Evolutionary conservation across 2,797 vertebrate genomes (phyloP), one percentile per base, ranked within the genome.

Genomic region (Gymnothorax javanicus): DNA sequence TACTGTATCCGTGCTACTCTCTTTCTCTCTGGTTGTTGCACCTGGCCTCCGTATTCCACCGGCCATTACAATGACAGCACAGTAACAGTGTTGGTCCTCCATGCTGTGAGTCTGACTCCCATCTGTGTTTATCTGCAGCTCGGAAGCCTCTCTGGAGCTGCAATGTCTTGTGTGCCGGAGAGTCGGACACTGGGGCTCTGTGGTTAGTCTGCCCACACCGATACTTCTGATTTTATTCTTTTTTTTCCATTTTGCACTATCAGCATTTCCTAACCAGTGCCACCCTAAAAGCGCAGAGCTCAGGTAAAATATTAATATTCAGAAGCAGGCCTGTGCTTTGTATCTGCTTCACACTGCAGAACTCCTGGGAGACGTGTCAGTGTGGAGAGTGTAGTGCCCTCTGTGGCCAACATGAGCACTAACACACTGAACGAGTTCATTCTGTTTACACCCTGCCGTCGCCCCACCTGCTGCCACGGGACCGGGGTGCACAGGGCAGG

Each of bases 241-340:
- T 56, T 52, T 23, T 56, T 81, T 11, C 52, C 23, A 56, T 56
- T 12, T 81, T 23, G 50, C 52, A 20, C 56, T 81, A 81, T 54
- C 50, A 81, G 52, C 52, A 81, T 23, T 81, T 7, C 20, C 20
- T 54, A 54, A 12, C 50, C 23, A 79, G 75, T 54, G 5, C 43
- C 50, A 79, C 43, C 75, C 77, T 54, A 50, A 77, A 15, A 77
- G 50, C 17, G 15, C 73, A 7, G 64, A 67, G 25, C 25, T 64
- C 60, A 64, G 9, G 71, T 43, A 3, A 50, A 52, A 81, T 81
- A 81, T 81, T 81, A 81, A 81, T 81, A 64, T 62, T 12, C 58
- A 84, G 83, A 84, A 64, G 83, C 11, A 60, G 27, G 27, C 83
- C 43, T n/a, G 33, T 9, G 25, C 59, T 84, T 50, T 4, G n/a